Evolutionary conservation across 2,113 vertebrate species (phyloP).

Genomic region (Toxotes chatareus): DNA sequence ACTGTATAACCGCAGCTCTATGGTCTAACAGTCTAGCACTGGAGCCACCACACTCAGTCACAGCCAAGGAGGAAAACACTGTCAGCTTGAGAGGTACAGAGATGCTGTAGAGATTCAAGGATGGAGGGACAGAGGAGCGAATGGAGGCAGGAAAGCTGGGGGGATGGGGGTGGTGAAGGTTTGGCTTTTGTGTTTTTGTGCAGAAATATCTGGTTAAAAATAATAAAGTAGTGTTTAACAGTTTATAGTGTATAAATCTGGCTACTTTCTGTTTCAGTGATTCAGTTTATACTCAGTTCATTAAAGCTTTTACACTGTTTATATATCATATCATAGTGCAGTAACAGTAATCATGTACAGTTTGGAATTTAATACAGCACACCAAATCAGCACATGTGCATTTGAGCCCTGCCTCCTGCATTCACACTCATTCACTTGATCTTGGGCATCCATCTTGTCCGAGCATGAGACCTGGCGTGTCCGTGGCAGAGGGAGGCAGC

Average conservation of each 20-base stretch:
- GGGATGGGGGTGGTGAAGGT: background rate
- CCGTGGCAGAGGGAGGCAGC: constrained; percentile 49
- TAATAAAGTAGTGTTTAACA: background rate
- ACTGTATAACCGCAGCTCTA: constrained; percentile 51
- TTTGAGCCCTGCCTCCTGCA: background rate
- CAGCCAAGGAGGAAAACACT: constrained; percentile 38
- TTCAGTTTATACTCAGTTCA: background rate
- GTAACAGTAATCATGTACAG: background rate
- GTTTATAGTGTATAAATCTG: background rate
- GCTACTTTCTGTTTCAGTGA: background rate
- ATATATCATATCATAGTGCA: background rate
- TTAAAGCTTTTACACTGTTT: background rate
- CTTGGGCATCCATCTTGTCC: constrained; percentile 33
- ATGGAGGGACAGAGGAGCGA: background rate
- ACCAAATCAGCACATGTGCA: background rate
- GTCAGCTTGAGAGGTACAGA: constrained; percentile 19
- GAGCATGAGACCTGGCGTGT: constrained; percentile 60
- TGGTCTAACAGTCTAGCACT: constrained; percentile 33
- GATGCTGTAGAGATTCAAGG: constrained; percentile 27
- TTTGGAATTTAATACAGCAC: background rate
- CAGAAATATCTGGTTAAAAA: background rate
- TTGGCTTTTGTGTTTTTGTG: background rate
- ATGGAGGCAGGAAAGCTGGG: background rate
- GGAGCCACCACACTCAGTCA: constrained; percentile 56
- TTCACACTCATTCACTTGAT: constrained; percentile 13